A percentile compares a stretch with the other conserved stretches of the same genome.
These are phyloP conservation scores for Lycopodina hypogea DNA, from an alignment of 37 sponge, comb jelly and placozoan species.

Conservation along the genomic window DNA sequence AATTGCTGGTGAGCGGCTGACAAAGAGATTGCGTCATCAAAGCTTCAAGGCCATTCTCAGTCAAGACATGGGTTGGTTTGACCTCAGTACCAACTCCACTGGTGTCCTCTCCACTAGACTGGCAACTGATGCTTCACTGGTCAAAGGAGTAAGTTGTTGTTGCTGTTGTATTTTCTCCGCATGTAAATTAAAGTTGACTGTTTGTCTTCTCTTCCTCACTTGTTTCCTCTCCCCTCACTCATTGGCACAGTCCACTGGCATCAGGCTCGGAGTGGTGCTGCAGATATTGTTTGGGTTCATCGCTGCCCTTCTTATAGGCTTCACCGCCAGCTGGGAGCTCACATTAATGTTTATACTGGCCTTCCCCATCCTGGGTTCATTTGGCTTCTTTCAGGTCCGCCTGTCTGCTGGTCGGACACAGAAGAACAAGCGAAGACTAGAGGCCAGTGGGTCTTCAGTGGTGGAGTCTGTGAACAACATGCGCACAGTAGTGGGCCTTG, in stretches of 20 bases:
- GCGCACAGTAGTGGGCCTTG: conserved; percentile 71
- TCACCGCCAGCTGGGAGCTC: conserved; percentile 76
- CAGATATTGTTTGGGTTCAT: conserved; percentile 55
- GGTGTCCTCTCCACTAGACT: conserved; percentile 80
- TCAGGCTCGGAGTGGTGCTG: conserved; percentile 56
- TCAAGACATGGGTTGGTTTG: conserved; percentile 88
- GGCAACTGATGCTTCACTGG: conserved; percentile 85
- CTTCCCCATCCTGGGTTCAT: conserved; percentile 55
- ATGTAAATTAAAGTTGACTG: not conserved
- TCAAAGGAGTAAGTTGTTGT: conserved; percentile 80
- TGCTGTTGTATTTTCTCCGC: not conserved
- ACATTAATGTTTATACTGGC: conserved; percentile 56
- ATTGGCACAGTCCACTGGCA: conserved; percentile 66
- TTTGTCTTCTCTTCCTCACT: too few species aligned
- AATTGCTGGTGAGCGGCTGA: conserved; percentile 75
- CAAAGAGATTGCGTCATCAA: conserved; percentile 61
- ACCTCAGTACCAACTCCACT: conserved; percentile 59
- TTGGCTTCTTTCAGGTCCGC: conserved; percentile 65
- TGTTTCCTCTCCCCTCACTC: not conserved
- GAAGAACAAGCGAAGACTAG: conserved; percentile 71
- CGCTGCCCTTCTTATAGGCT: conserved; percentile 69
- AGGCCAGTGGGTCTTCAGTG: conserved; percentile 51
- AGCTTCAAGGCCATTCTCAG: conserved; percentile 75
- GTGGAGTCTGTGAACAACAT: conserved; percentile 78
- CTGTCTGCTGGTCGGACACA: conserved; percentile 42